These are phyloP conservation scores for Rachycentron canadum DNA, from an alignment of 2,797 vertebrate genomes.

Conservation along the genomic window DNA sequence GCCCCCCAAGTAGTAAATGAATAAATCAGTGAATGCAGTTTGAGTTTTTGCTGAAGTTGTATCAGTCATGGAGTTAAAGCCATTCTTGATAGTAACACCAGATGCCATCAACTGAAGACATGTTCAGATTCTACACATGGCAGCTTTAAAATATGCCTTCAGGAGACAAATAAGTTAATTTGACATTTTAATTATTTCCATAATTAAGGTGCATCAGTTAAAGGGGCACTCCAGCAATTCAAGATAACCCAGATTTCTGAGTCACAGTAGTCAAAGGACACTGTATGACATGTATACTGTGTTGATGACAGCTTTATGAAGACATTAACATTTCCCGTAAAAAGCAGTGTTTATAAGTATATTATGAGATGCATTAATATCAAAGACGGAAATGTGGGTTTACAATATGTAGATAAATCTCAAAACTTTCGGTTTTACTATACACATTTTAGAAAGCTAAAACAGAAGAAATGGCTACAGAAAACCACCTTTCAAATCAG, in stretches of 20 bases:
- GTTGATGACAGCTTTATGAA: too few species aligned
- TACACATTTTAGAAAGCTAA: too few species aligned
- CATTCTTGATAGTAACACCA: neutral
- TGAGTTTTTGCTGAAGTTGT: neutral
- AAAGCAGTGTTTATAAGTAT: neutral
- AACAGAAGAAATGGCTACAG: neutral
- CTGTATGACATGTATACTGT: too few species aligned
- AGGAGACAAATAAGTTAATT: neutral
- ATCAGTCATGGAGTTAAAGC: neutral
- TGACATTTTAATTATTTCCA: neutral
- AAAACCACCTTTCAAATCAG: neutral
- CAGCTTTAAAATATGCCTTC: too few species aligned
- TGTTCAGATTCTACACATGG: too few species aligned
- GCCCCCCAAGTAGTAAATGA: conserved; percentile 6
- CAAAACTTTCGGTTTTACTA: too few species aligned
- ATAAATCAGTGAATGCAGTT: neutral
- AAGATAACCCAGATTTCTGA: neutral
- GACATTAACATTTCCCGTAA: too few species aligned
- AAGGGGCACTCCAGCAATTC: too few species aligned
- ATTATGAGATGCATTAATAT: neutral
- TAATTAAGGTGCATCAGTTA: neutral
- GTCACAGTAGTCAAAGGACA: neutral
- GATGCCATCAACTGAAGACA: neutral
- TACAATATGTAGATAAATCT: too few species aligned
- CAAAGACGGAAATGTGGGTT: neutral